phyloP scores from a whole-genome alignment of 2,797 vertebrate species.

The Dendrocincla fuliginosa region DNA sequence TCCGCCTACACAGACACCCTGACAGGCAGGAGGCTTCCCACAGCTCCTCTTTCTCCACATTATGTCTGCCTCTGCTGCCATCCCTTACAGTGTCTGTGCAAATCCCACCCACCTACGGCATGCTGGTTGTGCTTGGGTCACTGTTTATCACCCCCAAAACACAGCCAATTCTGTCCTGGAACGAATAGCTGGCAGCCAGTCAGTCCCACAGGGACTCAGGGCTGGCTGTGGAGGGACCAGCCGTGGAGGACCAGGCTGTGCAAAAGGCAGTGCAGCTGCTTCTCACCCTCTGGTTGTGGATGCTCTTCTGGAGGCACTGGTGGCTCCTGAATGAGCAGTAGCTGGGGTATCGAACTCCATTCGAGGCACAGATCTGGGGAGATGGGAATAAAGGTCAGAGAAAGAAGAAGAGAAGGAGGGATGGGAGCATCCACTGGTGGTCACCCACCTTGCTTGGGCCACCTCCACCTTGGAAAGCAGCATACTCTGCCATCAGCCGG shows the following conservation, averaged over 20 bases:
- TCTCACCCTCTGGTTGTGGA: conserved; percentile 66
- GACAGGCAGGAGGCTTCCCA: neutral
- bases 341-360: conserved; percentile 64
- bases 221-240: neutral
- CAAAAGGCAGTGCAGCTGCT: neutral
- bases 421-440: neutral
- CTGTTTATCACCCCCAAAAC: neutral
- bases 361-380: conserved; percentile 73
- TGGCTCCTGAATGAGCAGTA: conserved; percentile 78
- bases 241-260: neutral
- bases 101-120: neutral
- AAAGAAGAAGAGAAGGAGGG: neutral
- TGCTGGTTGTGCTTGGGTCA: neutral
- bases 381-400: neutral
- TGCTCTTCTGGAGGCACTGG: conserved; percentile 67
- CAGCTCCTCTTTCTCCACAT: neutral
- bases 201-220: neutral
- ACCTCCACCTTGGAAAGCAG: conserved; percentile 26
- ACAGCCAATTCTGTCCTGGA: neutral
- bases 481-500: conserved; percentile 72
- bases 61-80: neutral
- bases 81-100: accelerated
- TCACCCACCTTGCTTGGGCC: conserved; percentile 47
- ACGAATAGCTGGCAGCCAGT: neutral
- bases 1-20: neutral